Evolutionary conservation across 2,797 vertebrate genomes (phyloP), one percentile per base, ranked within the genome.

Genomic region (Sebastes minor): DNA sequence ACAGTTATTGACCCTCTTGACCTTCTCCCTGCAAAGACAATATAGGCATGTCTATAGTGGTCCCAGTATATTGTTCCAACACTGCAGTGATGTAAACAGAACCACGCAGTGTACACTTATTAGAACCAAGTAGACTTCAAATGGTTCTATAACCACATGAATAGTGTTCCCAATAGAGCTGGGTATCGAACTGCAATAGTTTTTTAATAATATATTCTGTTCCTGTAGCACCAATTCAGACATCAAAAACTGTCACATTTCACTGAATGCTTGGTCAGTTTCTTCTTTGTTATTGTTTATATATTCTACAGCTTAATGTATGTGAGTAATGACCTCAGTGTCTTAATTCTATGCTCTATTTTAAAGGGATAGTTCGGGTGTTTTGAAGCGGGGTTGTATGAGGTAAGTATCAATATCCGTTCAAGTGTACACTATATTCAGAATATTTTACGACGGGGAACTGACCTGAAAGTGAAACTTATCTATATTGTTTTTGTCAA

Each of bases 1-100:
- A 84, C 93, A 92, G 84, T 89, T 95, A 95, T 95, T 96, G 95
- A 96, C 94, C 95, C 89, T 88, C 62, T 79, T 92, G 94, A 96
- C 95, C 95, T 95, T 96, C 93, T 83, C 42, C 69, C 72, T 86
- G 80, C 88, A 88, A 91, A 87, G 78, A 85, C 85, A 82, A 75
- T 76, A 84, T 81, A 71, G 78, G 63, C 82, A 76, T 73, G 70
- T 88, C 84, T 74, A 60, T 71, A 55, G 72, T 53, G 46, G 56
- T 82, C n/a, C 76, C 42, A 60, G 66, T 71, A 76, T 81, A 75
- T 76, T 82, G 53, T 69, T 85, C 56, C 74, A 81, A 76, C 49
- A 71, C 71, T 83, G 80, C 77, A 79, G 72, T 53, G 30, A 82
- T 46, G 74, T 49, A 82, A 84, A 83, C 83, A 86, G 49, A 80